Conservation (phyloP, 2,113 vertebrate genomes). For the Melozone crissalis region DNA sequence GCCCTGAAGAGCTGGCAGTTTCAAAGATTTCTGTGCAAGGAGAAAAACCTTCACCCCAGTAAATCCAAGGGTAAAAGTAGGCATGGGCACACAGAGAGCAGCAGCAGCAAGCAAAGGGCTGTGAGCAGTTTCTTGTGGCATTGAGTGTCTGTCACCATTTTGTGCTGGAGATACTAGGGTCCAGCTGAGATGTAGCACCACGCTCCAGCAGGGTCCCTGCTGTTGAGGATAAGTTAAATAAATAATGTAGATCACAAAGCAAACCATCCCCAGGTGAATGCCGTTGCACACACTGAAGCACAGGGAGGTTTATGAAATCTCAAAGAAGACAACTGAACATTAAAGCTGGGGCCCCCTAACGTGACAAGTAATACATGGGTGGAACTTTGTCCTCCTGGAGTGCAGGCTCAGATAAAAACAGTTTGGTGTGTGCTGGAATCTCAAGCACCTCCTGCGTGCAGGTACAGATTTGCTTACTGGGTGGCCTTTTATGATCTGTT, state of each 20-base stretch:
- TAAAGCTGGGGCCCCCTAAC: neutral
- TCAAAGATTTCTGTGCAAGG: neutral
- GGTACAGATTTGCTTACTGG: neutral
- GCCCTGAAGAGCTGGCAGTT: neutral
- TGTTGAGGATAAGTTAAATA: neutral
- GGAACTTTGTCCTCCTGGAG: neutral
- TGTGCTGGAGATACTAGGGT: neutral
- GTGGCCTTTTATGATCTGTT: slow-evolving; percentile 13
- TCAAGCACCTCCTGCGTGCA: neutral
- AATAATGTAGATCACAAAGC: neutral
- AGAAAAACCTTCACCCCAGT: neutral
- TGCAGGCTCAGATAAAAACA: neutral
- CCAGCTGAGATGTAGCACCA: neutral
- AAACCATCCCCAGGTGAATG: neutral
- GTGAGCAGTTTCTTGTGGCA: neutral
- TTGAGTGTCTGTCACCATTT: neutral
- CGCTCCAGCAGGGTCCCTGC: neutral
- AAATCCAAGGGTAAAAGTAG: neutral
- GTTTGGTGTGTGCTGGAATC: neutral
- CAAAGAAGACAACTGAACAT: neutral
- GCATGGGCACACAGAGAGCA: neutral
- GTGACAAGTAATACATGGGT: neutral
- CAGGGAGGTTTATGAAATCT: neutral
- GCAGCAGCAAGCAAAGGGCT: neutral
- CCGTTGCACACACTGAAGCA: neutral